phyloP scores from a whole-genome alignment of 1,140 invertebrate genomes.

The Apis cerana region DNA sequence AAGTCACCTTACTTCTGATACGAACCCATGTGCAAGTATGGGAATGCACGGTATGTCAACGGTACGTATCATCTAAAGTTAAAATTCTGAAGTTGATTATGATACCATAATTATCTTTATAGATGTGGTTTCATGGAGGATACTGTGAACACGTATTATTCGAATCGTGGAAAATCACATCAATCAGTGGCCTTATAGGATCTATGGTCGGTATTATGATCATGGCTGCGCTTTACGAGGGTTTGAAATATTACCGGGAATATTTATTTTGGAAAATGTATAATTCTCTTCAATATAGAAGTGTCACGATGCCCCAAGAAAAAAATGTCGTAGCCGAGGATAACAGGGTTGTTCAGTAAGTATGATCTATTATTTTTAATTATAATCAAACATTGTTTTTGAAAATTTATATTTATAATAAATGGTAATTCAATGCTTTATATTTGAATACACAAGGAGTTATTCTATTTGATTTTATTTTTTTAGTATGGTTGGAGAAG shows the following conservation, averaged over 20 bases:
- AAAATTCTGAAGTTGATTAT: background rate
- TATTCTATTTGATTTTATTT: slow-evolving; percentile 43
- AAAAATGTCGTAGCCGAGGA: slow-evolving; percentile 86
- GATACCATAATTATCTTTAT: background rate
- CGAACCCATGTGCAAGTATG: slow-evolving; percentile 35
- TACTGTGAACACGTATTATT: slow-evolving; percentile 89
- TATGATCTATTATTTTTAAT: slow-evolving; percentile 49
- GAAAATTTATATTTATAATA: background rate
- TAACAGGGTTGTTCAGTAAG: slow-evolving; percentile 88
- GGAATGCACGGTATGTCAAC: slow-evolving; percentile 72
- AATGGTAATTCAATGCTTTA: background rate
- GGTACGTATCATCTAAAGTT: slow-evolving; percentile 60
- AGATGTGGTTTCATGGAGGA: slow-evolving; percentile 91
- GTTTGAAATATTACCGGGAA: slow-evolving; percentile 94
- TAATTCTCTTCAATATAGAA: slow-evolving; percentile 85
- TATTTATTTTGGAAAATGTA: slow-evolving; percentile 92
- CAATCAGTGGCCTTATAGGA: slow-evolving; percentile 88
- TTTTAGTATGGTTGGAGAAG: slow-evolving; percentile 85
- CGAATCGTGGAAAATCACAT: slow-evolving; percentile 88
- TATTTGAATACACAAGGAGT: background rate
- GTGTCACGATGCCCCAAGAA: slow-evolving; percentile 87
- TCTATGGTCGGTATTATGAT: slow-evolving; percentile 93
- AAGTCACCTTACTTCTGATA: slow-evolving; percentile 15
- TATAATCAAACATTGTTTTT: background rate
- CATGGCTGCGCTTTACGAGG: slow-evolving; percentile 93